A percentile compares a stretch with the other conserved stretches of the same genome.
These are phyloP conservation scores for Tragelaphus imberbis DNA, from an alignment of 2,113 vertebrate genomes.

Conservation along the genomic window DNA sequence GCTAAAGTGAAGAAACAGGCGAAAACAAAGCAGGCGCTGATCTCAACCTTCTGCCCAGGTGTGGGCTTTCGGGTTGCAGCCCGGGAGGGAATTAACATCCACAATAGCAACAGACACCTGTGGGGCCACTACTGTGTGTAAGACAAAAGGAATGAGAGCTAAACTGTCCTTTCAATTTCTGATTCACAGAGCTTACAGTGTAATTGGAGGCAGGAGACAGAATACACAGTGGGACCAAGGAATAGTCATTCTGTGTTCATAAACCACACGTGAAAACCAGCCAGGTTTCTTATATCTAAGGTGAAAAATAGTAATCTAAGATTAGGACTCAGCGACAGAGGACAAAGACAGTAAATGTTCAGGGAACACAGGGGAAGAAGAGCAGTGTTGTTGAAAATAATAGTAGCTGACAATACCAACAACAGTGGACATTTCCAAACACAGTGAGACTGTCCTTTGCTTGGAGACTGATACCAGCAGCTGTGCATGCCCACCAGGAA, in stretches of 20 bases:
- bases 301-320: slow-evolving; percentile 16
- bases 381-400: not conserved
- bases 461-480: not conserved
- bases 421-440: not conserved
- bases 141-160: not conserved
- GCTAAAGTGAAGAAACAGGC: not conserved
- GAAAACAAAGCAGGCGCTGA: not conserved
- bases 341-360: not conserved
- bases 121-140: not conserved
- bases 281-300: slow-evolving; percentile 18
- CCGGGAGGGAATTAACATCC: not conserved
- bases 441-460: not conserved
- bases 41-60: not conserved
- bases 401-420: not conserved
- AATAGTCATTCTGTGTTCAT: slow-evolving; percentile 29
- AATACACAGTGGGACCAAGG: not conserved
- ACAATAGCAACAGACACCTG: not conserved
- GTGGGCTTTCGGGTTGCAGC: not conserved
- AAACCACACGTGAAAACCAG: not conserved
- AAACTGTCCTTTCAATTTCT: not conserved
- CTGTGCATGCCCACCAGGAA: not conserved
- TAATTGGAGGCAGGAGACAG: not conserved
- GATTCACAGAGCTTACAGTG: not conserved
- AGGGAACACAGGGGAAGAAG: not conserved
- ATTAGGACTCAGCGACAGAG: not conserved